Base-by-base conservation (phyloP, 2,888 invertebrate species). In the Ormyrus rosae region DNA sequence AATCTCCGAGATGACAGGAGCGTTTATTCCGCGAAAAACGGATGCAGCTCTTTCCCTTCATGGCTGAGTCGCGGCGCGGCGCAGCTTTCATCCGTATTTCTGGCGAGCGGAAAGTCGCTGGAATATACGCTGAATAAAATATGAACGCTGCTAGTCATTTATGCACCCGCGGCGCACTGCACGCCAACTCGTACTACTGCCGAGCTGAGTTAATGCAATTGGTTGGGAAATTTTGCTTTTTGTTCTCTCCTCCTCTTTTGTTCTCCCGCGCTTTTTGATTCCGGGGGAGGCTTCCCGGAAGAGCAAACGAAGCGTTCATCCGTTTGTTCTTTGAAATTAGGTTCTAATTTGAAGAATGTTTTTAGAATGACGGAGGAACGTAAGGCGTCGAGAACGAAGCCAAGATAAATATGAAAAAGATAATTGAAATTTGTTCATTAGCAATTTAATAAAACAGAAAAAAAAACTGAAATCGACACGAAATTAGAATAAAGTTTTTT, bases 131-230 rank as follows among this genome's bases (percentile, higher is more conserved):
- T 34, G 34, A 34, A 34, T 34, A 34, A 34, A 34, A 34, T 34
- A 34, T 34, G 34, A 34, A 65, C 55, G 64, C 56, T 45, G 34
- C 74, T 51, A 13, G 53, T 13, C 2, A 63, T 45, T 9, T 51
- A 34, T 10, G 69, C 61, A 13, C 13, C 13, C 34, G 71, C 63
- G 63, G 10, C 70, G 63, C 46, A 55, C 60, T 45, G 34, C 10
- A 72, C 69, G 70, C 70, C 71, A 78, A 81, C 81, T 81, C 63
- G 75, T 45, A 78, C 71, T 34, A 78, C 81, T 78, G 34, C 53
- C 34, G 34, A 6, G 11, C 34, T 34, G 67, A 67, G 68, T 65
- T 73, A 73, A 73, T 73, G 68, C 78, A 73, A 78, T 78, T 78
- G 58, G 50, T 19, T 73, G 13, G 74, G 46, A 61, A 64, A 48